phyloP scores from a whole-genome alignment of 1,140 invertebrate species.

The Idris sp. region DNA sequence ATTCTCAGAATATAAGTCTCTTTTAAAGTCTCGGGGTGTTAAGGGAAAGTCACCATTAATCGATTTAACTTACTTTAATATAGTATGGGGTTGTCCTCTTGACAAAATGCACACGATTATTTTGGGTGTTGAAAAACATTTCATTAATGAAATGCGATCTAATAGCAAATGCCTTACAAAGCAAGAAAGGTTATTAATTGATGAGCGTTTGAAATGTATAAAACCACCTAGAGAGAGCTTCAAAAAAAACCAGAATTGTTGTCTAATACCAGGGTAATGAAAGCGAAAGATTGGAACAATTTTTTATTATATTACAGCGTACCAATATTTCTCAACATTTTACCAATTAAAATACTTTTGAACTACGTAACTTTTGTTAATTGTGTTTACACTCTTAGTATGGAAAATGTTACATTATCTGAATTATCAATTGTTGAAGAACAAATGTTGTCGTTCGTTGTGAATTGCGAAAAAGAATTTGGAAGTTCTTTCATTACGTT shows the following conservation, averaged over 20 bases:
- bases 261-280: constrained; percentile 2
- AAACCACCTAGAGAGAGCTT: constrained; percentile 29
- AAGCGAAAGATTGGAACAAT: constrained; percentile 47
- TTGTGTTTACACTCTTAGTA: constrained; percentile 27
- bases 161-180: too few relatives aligned
- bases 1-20: constrained; percentile 4
- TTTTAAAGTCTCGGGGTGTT: constrained; percentile 24
- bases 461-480: too few relatives aligned
- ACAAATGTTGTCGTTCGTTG: too few relatives aligned
- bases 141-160: too few relatives aligned
- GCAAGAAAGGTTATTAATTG: constrained; percentile 11
- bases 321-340: constrained; percentile 26
- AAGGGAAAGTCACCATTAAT: constrained; percentile 22
- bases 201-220: constrained; percentile 12
- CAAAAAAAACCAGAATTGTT: constrained; percentile 35
- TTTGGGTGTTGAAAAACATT: constrained; percentile 25
- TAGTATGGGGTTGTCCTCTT: constrained; percentile 36
- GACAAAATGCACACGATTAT: constrained; percentile 41
- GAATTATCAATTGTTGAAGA: constrained; percentile 23
- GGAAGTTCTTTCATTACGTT: too few relatives aligned
- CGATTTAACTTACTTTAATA: constrained; percentile 25
- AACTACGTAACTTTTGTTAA: constrained; percentile 35
- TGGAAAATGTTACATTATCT: constrained; percentile 24
- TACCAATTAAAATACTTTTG: constrained; percentile 28
- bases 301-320: constrained; percentile 24